Evolutionary conservation across 1,140 invertebrate species (phyloP), one percentile per base, ranked within the genome.

Genomic region (Ceratina calcarata): DNA sequence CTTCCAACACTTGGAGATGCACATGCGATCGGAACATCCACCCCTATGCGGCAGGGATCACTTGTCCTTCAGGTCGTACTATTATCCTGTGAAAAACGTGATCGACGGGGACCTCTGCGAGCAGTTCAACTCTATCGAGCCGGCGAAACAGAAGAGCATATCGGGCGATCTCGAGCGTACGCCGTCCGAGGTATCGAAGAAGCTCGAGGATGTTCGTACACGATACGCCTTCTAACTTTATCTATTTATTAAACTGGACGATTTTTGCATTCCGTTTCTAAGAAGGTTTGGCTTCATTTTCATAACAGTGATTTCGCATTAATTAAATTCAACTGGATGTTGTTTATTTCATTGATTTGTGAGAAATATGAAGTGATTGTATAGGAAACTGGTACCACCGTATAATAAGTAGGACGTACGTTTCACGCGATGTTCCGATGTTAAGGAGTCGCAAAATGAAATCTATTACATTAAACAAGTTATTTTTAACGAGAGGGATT

Each of bases 1-100:
- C 90, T 99, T 99, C 93, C 99, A 99, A 92, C 98, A 99, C 94
- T 93, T 99, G 69, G 99, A 99, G 92, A 99, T 99, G 99, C 98
- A 99, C 91, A 99, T 99, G 98, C 94, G 99, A 60, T 98, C 97
- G 66, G 99, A 99, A 92, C 97, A 99, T 93, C 95, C 98, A 0
- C 98, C 99, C 0, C 91, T 99, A 0, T 99, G 98, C 94, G 99
- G 99, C 2, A 94, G 99, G 24, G 99, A 99, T 93, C 99, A 99
- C 93, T 94, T 99, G 1, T 98, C 98, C 0, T 99, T 97, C 92
- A 94, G 99, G 79, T 99, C 98, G 32, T 99, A 98, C 87, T 99
- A 99, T 93, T 99, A 98, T 91, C 98, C 99, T 8, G 97, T 99
- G 1, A 99, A 99, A 95, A 99, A 98, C 94, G 98, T 99, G 0